Conservation (phyloP, 1,140 invertebrate genomes). For the Diplogasteroides magnus region DNA sequence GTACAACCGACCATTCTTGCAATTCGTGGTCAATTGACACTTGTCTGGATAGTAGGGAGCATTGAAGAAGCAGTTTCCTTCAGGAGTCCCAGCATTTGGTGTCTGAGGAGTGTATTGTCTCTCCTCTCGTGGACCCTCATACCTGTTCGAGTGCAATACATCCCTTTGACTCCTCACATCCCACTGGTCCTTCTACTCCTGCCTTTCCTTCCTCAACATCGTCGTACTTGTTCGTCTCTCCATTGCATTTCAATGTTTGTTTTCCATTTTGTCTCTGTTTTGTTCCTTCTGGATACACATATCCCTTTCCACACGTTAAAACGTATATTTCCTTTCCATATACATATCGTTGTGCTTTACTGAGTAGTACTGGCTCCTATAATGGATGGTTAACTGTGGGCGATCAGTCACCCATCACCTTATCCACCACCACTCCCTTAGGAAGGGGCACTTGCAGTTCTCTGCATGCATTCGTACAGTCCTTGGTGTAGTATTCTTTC, state of each 20-base stretch:
- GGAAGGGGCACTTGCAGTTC: neutral
- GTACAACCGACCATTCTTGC: neutral
- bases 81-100: too few relatives aligned
- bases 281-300: neutral
- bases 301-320: neutral
- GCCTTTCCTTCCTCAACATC: neutral
- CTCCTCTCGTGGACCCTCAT: neutral
- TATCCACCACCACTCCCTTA: neutral
- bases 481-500: neutral
- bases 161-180: neutral
- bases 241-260: neutral
- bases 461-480: neutral
- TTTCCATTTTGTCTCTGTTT: neutral
- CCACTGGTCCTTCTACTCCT: neutral
- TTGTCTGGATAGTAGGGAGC: neutral
- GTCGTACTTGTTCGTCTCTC: neutral
- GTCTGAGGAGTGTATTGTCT: too few relatives aligned
- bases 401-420: too few relatives aligned
- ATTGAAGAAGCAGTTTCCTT: neutral
- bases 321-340: neutral
- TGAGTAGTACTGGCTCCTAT: neutral
- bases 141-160: neutral
- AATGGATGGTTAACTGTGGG: too few relatives aligned
- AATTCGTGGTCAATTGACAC: neutral
- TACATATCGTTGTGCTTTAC: neutral